phyloP scores from a whole-genome alignment of 2,888 invertebrate genomes.

The Pandemis heparana region DNA sequence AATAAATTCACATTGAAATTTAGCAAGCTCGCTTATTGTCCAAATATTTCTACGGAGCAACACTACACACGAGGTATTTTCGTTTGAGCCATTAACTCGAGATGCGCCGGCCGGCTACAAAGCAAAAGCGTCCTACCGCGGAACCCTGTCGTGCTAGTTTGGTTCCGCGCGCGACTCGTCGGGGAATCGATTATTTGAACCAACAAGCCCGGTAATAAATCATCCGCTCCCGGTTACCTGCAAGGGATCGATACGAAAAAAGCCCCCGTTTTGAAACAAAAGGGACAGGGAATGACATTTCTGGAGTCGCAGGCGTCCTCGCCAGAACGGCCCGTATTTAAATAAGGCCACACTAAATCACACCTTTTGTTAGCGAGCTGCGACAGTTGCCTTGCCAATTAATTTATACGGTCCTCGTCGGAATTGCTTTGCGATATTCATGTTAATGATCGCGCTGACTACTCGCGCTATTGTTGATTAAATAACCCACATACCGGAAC shows the following conservation, averaged over 20 bases:
- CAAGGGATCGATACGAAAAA: slow-evolving; percentile 78
- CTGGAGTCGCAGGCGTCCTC: slow-evolving; percentile 55
- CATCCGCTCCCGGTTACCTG: slow-evolving; percentile 82
- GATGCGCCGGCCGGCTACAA: slow-evolving; percentile 58
- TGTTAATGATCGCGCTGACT: slow-evolving; percentile 5
- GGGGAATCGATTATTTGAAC: slow-evolving; percentile 82
- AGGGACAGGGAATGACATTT: slow-evolving; percentile 72
- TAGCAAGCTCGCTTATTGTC: slow-evolving; percentile 69
- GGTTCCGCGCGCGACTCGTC: slow-evolving; percentile 54
- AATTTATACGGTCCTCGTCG: slow-evolving; percentile 23
- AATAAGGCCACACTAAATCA: slow-evolving; percentile 40
- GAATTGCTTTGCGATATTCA: slow-evolving; percentile 9
- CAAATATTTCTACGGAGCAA: slow-evolving; percentile 72
- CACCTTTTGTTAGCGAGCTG: slow-evolving; percentile 22
- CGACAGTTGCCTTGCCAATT: slow-evolving; percentile 29
- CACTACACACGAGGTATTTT: slow-evolving; percentile 69
- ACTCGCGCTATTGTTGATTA: slow-evolving; percentile 22
- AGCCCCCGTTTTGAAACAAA: slow-evolving; percentile 73
- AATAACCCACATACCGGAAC: not conserved
- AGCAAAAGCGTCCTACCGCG: slow-evolving; percentile 52
- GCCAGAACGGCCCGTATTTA: slow-evolving; percentile 48
- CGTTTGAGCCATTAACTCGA: slow-evolving; percentile 74
- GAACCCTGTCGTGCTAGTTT: slow-evolving; percentile 49
- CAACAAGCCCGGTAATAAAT: slow-evolving; percentile 83
- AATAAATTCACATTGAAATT: slow-evolving; percentile 72